Evolutionary conservation across 2,888 invertebrate species (phyloP), one percentile per base, ranked within the genome.

Genomic region (Epinotia nisella): DNA sequence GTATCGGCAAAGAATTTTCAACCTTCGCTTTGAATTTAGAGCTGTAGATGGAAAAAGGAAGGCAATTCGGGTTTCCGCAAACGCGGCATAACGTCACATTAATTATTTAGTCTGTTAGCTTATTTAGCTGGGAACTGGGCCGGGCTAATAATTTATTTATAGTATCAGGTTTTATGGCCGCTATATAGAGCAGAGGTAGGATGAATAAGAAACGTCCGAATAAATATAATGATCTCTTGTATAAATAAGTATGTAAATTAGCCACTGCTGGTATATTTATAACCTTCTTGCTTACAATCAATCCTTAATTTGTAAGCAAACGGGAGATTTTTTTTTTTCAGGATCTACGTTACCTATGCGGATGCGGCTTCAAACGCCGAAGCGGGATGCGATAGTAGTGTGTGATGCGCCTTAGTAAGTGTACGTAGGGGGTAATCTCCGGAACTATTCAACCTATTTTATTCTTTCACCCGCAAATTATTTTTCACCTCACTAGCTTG

Each of bases 41-140:
- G 53, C 56, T 41, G 4, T 39, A 11, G 11, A 9, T 19, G 11
- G 55, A 39, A 55, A 66, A 55, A 55, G 1, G 19, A 15, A 41
- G 41, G n/a, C 55, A 39, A 55, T 65, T 19, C 55, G 19, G 19
- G 39, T 35, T 65, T n/a, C 21, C 21, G 55, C 39, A 41, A 41
- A 21, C 21, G 41, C 41, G 55, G 21, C 15, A 51, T 19, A 55
- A 21, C 11, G 10, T 59, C 35, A 35, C 41, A 56, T 66, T 53
- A 55, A n/a, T 41, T 66, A 66, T 66, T 66, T 21, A 56, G 41
- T n/a, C 55, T 56, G 64, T 19, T 64, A 21, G 55, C 39, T 56
- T 21, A 41, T 35, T 66, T 55, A 21, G 65, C 21, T 21, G 15
- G 2, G 21, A 41, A n/a, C 66, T 21, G 66, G 41, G 55, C 41